These are phyloP conservation scores for Halichoerus grypus DNA, from an alignment of 2,113 vertebrate species.

Conservation along the genomic window DNA sequence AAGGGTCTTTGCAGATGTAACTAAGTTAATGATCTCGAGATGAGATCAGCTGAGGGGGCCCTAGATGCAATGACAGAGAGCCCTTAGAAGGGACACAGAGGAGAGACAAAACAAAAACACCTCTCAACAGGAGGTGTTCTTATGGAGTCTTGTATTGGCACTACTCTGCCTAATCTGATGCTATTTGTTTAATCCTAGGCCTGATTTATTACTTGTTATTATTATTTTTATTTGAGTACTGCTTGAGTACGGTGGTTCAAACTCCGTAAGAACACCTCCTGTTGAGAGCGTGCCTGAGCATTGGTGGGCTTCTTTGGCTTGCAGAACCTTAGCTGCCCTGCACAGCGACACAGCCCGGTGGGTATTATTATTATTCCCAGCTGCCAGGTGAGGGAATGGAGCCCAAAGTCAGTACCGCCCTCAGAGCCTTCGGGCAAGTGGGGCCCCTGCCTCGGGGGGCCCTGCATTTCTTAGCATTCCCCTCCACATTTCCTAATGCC, in stretches of 20 bases:
- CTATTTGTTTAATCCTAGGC: not conserved
- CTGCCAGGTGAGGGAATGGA: not conserved
- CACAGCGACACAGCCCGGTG: accelerated
- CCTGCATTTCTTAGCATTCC: not conserved
- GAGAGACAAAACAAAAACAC: too few relatives aligned
- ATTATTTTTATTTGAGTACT: too few relatives aligned
- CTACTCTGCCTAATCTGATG: too few relatives aligned
- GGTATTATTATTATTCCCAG: not conserved
- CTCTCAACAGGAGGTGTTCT: too few relatives aligned
- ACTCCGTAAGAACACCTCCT: accelerated
- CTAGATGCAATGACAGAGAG: not conserved
- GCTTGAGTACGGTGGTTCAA: too few relatives aligned
- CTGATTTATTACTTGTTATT: too few relatives aligned
- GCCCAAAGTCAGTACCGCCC: too few relatives aligned
- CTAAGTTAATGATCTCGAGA: not conserved
- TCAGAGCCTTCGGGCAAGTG: not conserved
- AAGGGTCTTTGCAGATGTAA: not conserved
- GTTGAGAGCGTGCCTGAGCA: not conserved
- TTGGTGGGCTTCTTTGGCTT: not conserved
- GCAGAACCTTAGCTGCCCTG: too few relatives aligned
- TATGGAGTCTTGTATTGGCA: not conserved
- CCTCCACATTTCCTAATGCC: not conserved
- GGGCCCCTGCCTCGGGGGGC: not conserved
- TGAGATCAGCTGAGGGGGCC: too few relatives aligned
- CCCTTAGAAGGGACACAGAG: not conserved